Evolutionary conservation across 1,140 invertebrate species (phyloP), one percentile per base, ranked within the genome.

Genomic region (Orchesella cincta): DNA sequence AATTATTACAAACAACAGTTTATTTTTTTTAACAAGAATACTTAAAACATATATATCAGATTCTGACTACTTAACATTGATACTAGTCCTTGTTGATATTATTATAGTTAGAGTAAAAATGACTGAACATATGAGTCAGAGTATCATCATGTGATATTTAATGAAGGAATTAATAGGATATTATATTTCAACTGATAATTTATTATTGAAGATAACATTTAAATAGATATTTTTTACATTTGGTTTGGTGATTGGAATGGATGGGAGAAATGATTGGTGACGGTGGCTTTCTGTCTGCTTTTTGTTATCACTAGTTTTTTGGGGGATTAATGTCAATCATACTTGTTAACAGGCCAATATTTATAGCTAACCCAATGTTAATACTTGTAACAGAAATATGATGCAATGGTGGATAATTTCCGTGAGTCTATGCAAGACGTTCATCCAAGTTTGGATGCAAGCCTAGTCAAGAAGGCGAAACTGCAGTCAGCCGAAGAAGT

Each of bases 381-480:
- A 57, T 18, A 16, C 20, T 20, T 57, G 54, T 33, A 67, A 81
- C 90, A 96, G 94, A 95, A 95, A 84, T 95, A 96, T 88, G 93
- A 94, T 84, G 90, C 92, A 83, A 88, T 91, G 83, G 91, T 97
- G 84, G 91, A 93, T 86, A 92, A 93, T 78, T 99, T 94, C 87
- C 90, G 91, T 81, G 94, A 97, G 83, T 92, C 91, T 86, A 87
- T 97, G 83, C 92, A 94, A 84, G 93, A 94, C 81, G 89, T 93
- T 33, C 94, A 95, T 84, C 94, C 93, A 1, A 93, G 92, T 78
- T 85, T 94, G 82, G 93, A 94, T 86, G 90, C 83, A 20, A 84
- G 81, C 79, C 79, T 84, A 62, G 83, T 83, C 73, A 88, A 88
- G 82, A 84, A 83, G 77, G 79, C 84, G 8, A 84, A 85, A 81